phyloP scores from a whole-genome alignment of 1,140 invertebrate genomes.

The Drosophila chauvacae region DNA sequence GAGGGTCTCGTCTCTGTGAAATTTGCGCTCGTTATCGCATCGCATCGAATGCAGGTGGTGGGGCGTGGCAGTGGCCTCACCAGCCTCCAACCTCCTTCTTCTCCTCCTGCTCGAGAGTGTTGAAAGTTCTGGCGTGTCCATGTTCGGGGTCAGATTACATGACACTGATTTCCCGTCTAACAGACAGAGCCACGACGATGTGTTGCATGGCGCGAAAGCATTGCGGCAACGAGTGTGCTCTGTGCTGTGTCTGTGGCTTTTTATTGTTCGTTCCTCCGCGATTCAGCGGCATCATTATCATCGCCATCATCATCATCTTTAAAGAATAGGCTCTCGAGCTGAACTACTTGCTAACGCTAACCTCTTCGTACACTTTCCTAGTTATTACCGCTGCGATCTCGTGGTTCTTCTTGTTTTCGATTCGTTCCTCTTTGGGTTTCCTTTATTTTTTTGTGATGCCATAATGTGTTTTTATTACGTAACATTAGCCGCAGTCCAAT shows the following conservation, averaged over 20 bases:
- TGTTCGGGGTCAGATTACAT: constrained; percentile 83
- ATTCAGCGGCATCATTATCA: constrained; percentile 27
- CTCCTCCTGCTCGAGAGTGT: constrained; percentile 58
- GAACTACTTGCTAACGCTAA: constrained; percentile 20
- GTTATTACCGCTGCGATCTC: constrained; percentile 50
- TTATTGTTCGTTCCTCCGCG: constrained; percentile 37
- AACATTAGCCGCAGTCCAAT: constrained; percentile 76
- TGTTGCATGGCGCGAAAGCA: constrained; percentile 67
- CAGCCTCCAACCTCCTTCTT: neutral
- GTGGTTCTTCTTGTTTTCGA: constrained; percentile 50
- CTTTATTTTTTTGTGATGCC: constrained; percentile 45
- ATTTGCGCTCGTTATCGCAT: constrained; percentile 80
- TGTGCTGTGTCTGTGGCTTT: constrained; percentile 54
- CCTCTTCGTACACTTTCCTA: constrained; percentile 37
- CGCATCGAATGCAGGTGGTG: constrained; percentile 49
- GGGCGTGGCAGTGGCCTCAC: constrained; percentile 22
- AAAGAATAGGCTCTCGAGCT: constrained; percentile 28
- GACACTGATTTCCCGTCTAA: constrained; percentile 79
- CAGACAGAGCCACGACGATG: constrained; percentile 58
- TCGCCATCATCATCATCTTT: constrained; percentile 34
- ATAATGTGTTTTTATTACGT: constrained; percentile 79
- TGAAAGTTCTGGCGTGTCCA: constrained; percentile 82
- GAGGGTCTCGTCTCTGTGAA: constrained; percentile 70
- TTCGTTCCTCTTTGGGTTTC: constrained; percentile 32
- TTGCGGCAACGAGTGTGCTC: constrained; percentile 66